A percentile compares a stretch with the other conserved stretches of the same genome.
Conservation (phyloP, 1,140 invertebrate genomes). For the Bradynema listronoti region DNA sequence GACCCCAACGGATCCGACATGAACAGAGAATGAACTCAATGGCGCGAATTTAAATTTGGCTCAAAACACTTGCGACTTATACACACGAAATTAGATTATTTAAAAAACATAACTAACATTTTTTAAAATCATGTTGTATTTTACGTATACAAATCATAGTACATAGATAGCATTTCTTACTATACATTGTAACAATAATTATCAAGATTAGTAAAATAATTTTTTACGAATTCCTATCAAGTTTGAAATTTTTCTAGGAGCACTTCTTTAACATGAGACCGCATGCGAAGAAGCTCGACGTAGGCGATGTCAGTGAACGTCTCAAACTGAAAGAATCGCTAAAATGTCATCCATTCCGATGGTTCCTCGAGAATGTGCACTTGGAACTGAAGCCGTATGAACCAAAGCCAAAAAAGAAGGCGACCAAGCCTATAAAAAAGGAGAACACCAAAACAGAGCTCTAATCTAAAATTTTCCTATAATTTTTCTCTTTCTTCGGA, state of each 20-base stretch:
- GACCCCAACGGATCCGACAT: too few relatives aligned
- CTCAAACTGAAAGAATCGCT: conserved; percentile 69
- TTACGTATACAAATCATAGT: background rate
- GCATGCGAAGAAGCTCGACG: conserved; percentile 47
- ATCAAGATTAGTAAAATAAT: background rate
- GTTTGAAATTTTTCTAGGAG: conserved; percentile 31
- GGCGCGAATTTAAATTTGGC: too few relatives aligned
- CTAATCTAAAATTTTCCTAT: too few relatives aligned
- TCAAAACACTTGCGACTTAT: too few relatives aligned
- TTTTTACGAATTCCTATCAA: conserved; percentile 6
- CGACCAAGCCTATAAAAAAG: too few relatives aligned
- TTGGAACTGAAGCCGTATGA: conserved; percentile 26
- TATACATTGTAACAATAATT: background rate
- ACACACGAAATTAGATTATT: background rate
- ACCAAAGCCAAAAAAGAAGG: conserved; percentile 7
- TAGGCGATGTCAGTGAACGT: conserved; percentile 74
- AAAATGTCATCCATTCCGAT: conserved; percentile 81
- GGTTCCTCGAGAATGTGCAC: conserved; percentile 89
- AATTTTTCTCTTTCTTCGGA: too few relatives aligned
- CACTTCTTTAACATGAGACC: conserved; percentile 30
- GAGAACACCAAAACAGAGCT: too few relatives aligned
- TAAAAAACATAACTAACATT: background rate
- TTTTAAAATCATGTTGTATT: background rate
- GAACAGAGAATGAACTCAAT: too few relatives aligned
- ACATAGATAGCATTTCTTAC: background rate